Percentiles rank a stretch among this genome's conserved stretches.
These are phyloP conservation scores for Leptobrachium ailaonicum DNA, from an alignment of 2,113 vertebrate species.

Conservation along the genomic window DNA sequence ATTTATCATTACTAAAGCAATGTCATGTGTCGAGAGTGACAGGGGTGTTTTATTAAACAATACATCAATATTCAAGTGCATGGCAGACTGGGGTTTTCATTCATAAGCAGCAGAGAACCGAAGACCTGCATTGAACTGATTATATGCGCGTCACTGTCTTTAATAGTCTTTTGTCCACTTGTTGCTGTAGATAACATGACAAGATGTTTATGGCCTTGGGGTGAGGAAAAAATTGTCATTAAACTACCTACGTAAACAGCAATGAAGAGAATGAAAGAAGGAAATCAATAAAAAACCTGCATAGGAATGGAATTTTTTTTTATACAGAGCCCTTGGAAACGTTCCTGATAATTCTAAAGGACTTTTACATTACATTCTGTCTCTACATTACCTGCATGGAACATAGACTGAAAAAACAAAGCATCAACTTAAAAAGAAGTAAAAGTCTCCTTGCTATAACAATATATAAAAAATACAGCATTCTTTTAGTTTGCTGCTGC, in stretches of 20 bases:
- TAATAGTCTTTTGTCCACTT: not conserved
- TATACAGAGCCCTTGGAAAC: too few relatives aligned
- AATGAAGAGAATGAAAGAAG: not conserved
- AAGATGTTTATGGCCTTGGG: not conserved
- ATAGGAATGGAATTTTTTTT: too few relatives aligned
- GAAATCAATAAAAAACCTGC: too few relatives aligned
- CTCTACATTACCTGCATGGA: too few relatives aligned
- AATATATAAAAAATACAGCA: too few relatives aligned
- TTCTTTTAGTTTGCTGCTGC: too few relatives aligned
- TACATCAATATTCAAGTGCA: conserved; percentile 5
- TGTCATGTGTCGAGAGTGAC: not conserved
- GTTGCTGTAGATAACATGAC: not conserved
- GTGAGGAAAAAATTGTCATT: not conserved
- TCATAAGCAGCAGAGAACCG: not conserved
- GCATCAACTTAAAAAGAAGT: too few relatives aligned
- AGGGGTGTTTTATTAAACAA: conserved; percentile 4
- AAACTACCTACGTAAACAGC: not conserved
- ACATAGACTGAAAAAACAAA: too few relatives aligned
- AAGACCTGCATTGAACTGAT: not conserved
- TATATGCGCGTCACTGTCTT: not conserved
- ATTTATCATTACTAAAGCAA: conserved; percentile 19
- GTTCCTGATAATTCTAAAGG: too few relatives aligned
- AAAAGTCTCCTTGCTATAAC: too few relatives aligned
- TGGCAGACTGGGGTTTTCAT: not conserved
- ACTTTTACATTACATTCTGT: too few relatives aligned